Evolutionary conservation across 2,797 vertebrate species (phyloP).

Genomic region (Clangula hyemalis): DNA sequence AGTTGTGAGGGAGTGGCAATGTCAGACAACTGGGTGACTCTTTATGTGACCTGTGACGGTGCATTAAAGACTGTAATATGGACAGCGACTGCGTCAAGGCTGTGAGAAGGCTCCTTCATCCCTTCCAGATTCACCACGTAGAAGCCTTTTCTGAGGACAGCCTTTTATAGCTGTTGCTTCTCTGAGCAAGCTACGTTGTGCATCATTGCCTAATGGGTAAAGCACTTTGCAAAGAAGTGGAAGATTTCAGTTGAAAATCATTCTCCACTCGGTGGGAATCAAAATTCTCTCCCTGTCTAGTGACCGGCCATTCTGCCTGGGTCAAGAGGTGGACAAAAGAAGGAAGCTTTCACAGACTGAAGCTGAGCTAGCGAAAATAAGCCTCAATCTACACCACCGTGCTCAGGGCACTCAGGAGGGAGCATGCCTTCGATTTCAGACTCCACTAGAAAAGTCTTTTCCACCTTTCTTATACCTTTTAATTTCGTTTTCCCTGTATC

Average conservation of each 20-base stretch:
- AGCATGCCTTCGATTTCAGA: neutral
- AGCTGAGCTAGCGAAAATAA: neutral
- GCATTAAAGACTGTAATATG: neutral
- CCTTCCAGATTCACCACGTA: fast-evolving
- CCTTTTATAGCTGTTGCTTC: neutral
- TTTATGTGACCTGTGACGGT: neutral
- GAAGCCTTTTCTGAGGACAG: neutral
- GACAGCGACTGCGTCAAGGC: neutral
- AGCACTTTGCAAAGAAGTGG: neutral
- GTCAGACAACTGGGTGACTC: neutral
- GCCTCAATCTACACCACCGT: neutral
- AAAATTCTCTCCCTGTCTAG: neutral
- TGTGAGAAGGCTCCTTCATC: neutral
- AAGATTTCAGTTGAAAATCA: neutral
- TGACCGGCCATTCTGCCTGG: neutral
- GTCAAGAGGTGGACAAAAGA: neutral
- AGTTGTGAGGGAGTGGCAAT: neutral
- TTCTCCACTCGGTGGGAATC: neutral
- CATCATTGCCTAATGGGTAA: neutral
- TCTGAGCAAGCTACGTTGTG: neutral
- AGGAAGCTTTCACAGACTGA: neutral
- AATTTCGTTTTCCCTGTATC: neutral
- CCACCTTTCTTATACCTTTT: neutral
- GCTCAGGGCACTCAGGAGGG: fast-evolving
- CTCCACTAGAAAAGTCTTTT: neutral